These are phyloP conservation scores for Pyrocoelia pectoralis DNA, from an alignment of 2,888 invertebrate species.

Conservation along the genomic window DNA sequence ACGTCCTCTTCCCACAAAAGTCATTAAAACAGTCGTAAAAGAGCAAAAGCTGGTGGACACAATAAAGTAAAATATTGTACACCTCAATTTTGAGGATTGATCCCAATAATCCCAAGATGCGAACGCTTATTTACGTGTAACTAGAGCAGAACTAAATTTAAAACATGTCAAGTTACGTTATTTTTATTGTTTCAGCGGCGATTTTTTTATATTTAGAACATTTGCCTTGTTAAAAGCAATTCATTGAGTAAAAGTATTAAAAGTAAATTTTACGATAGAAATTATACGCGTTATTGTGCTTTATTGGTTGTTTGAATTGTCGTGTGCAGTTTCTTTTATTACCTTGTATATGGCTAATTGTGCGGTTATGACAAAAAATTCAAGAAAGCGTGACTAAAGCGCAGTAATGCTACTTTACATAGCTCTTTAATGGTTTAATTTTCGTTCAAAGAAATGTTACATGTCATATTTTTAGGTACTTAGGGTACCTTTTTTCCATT, in stretches of 20 bases:
- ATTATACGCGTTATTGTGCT: slow-evolving; percentile 7
- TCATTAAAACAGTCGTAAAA: slow-evolving; percentile 29
- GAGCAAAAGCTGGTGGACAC: slow-evolving; percentile 19
- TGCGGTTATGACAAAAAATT: background rate
- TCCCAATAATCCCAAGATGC: background rate
- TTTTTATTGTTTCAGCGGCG: slow-evolving; percentile 9
- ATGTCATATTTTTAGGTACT: too few relatives aligned
- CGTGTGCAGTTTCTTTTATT: slow-evolving; percentile 8
- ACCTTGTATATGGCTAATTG: slow-evolving; percentile 3
- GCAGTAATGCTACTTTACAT: background rate
- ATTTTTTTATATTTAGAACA: slow-evolving; percentile 11
- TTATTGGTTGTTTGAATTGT: slow-evolving; percentile 5
- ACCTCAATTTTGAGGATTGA: slow-evolving; percentile 15
- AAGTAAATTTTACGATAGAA: background rate
- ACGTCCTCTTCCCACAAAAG: slow-evolving; percentile 28
- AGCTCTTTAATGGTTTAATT: background rate
- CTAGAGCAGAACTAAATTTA: slow-evolving; percentile 12
- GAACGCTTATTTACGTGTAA: background rate
- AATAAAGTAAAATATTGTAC: slow-evolving; percentile 17
- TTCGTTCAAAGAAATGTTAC: background rate
- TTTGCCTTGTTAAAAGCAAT: slow-evolving; percentile 9
- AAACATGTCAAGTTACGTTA: slow-evolving; percentile 5
- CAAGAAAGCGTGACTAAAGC: background rate
- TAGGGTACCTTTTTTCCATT: too few relatives aligned
- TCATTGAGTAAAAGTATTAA: slow-evolving; percentile 4